These are phyloP conservation scores for Todus mexicanus DNA, from an alignment of 2,797 vertebrate species.

Conservation along the genomic window DNA sequence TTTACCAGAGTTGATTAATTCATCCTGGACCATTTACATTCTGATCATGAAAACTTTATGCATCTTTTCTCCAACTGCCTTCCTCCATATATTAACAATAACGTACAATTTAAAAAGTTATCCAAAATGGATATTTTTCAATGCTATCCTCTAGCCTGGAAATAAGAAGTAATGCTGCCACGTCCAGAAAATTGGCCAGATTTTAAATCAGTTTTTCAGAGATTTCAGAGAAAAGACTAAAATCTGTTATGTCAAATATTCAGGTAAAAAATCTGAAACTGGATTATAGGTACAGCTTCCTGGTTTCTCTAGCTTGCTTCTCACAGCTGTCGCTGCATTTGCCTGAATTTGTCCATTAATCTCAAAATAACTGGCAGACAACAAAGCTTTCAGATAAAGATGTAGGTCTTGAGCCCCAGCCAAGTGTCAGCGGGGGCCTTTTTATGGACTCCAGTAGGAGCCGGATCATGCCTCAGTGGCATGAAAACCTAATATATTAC, in stretches of 20 bases:
- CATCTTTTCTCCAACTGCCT: not conserved
- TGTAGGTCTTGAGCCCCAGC: constrained; percentile 2
- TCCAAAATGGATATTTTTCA: not conserved
- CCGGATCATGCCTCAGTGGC: not conserved
- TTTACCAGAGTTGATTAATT: not conserved
- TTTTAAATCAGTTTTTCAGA: not conserved
- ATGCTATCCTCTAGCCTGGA: not conserved
- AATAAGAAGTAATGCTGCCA: not conserved
- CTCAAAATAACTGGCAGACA: not conserved
- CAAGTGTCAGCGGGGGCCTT: constrained; percentile 30
- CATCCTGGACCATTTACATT: not conserved
- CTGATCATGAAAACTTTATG: not conserved
- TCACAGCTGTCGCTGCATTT: not conserved
- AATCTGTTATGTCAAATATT: not conserved
- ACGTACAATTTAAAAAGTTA: not conserved
- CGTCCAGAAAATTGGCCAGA: not conserved
- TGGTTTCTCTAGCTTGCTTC: not conserved
- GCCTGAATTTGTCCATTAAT: not conserved
- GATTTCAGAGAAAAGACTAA: not conserved
- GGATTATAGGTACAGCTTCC: not conserved
- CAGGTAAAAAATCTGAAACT: not conserved
- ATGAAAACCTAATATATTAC: not conserved
- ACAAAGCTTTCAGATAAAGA: constrained; percentile 6
- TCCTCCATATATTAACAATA: not conserved
- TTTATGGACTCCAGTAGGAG: not conserved